A percentile compares a stretch with the other conserved stretches of the same genome.
phyloP scores from a whole-genome alignment of 2,797 vertebrate species.

The Fratercula arctica region DNA sequence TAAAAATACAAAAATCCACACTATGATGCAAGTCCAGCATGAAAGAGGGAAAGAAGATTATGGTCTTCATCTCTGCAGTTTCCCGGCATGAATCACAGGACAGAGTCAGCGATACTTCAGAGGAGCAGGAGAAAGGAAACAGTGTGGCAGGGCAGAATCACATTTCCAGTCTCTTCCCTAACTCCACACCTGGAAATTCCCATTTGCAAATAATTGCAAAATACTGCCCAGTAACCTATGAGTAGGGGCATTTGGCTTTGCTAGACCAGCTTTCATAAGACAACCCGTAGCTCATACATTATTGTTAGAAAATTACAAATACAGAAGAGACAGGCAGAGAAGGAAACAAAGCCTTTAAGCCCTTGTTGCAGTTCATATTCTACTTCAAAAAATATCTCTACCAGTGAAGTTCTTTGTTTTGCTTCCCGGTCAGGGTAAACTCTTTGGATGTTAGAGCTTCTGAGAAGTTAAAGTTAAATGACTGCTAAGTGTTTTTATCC shows the following conservation, averaged over 20 bases:
- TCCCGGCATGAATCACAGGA: neutral
- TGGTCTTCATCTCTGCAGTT: neutral
- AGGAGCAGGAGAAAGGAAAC: neutral
- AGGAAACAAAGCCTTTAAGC: neutral
- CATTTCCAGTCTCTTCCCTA: neutral
- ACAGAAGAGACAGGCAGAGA: neutral
- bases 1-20: neutral
- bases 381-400: neutral
- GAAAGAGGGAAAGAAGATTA: neutral
- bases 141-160: neutral
- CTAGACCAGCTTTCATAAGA: neutral
- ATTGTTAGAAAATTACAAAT: neutral
- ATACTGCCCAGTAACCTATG: neutral
- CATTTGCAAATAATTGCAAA: neutral
- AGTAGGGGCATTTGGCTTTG: neutral
- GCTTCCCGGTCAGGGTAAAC: neutral
- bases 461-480: neutral
- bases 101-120: neutral
- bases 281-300: neutral
- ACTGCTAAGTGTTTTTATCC: neutral
- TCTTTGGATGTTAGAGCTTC: neutral
- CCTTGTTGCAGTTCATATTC: neutral
- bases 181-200: neutral
- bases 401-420: neutral
- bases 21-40: neutral